Conservation (phyloP, 2,113 vertebrate species). For the Monopterus albus region DNA sequence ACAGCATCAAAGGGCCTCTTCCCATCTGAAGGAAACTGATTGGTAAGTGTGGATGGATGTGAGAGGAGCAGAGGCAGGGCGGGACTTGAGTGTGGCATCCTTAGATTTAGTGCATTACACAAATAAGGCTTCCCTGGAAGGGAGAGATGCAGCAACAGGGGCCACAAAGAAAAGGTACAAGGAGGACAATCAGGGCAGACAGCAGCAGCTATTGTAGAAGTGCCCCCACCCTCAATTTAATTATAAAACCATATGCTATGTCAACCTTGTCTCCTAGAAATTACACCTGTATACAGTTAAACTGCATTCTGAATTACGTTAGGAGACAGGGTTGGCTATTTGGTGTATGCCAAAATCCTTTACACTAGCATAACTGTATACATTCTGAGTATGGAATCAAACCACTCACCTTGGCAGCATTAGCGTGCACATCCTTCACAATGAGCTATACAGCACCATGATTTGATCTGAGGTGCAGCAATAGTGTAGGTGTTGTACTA, state of each 20-base stretch:
- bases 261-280: no score
- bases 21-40: neutral
- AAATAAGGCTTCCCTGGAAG: constrained; percentile 77
- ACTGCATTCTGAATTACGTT: no score
- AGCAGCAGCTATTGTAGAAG: constrained; percentile 55
- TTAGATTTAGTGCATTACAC: constrained; percentile 78
- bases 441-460: neutral
- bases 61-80: constrained; percentile 45
- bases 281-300: no score
- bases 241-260: neutral
- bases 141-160: constrained; percentile 79
- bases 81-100: constrained; percentile 66
- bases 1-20: constrained; percentile 9
- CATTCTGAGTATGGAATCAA: constrained; percentile 30
- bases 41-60: neutral
- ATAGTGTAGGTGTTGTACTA: neutral
- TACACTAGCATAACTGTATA: constrained; percentile 24
- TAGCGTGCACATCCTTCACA: neutral
- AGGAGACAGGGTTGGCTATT: no score
- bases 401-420: constrained; percentile 29
- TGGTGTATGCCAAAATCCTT: constrained; percentile 38
- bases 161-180: constrained; percentile 36
- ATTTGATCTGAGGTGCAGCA: neutral
- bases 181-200: constrained; percentile 40
- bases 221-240: constrained; percentile 26